Evolutionary conservation across 2,113 vertebrate genomes (phyloP).

Genomic region (Melanostigma gelatinosum): DNA sequence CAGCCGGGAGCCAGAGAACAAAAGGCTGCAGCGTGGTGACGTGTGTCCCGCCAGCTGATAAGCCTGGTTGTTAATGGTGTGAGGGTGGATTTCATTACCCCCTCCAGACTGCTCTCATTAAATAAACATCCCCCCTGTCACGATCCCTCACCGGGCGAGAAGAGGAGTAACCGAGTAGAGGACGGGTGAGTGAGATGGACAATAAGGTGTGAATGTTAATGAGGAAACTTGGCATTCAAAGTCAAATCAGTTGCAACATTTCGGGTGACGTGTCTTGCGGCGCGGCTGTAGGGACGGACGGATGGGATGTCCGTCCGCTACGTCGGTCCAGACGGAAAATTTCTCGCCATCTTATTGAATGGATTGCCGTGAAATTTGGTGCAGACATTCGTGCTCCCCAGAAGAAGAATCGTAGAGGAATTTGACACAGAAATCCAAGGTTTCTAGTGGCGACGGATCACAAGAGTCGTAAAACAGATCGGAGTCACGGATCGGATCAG

Average conservation of each 20-base stretch:
- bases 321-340: background rate
- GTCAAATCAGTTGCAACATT: slow-evolving; percentile 37
- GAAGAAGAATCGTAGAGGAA: background rate
- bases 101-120: slow-evolving; percentile 82
- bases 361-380: background rate
- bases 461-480: no score
- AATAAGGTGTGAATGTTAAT: slow-evolving; percentile 57
- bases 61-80: slow-evolving; percentile 80
- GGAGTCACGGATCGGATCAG: no score
- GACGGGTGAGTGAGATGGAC: slow-evolving; percentile 70
- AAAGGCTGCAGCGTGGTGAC: slow-evolving; percentile 73
- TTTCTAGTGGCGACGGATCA: no score
- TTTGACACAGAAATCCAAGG: background rate
- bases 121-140: slow-evolving; percentile 82
- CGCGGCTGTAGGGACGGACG: background rate
- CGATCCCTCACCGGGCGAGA: slow-evolving; percentile 69
- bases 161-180: slow-evolving; percentile 34
- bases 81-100: slow-evolving; percentile 83
- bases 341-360: background rate
- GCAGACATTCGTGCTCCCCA: background rate
- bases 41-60: slow-evolving; percentile 75
- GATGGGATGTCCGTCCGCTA: background rate
- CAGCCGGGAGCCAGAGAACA: slow-evolving; percentile 67
- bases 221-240: slow-evolving; percentile 67
- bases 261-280: background rate